Conservation (phyloP, 2,888 invertebrate genomes). For the Eupithecia abbreviata region DNA sequence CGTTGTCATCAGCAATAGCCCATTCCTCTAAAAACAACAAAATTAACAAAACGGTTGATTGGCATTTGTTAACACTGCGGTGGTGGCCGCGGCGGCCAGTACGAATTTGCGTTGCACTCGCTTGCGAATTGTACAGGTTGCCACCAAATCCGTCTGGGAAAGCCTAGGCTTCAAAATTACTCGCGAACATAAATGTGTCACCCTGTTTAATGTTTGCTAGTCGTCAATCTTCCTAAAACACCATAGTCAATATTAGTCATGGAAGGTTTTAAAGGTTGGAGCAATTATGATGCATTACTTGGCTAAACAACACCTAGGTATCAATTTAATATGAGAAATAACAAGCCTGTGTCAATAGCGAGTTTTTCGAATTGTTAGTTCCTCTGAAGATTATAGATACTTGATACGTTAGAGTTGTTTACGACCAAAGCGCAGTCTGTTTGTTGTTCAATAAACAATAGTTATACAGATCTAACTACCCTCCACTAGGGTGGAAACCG, state of each 20-base stretch:
- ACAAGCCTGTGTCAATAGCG: neutral
- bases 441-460: neutral
- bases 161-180: neutral
- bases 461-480: neutral
- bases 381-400: neutral
- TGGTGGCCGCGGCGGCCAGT: too few species aligned
- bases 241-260: neutral
- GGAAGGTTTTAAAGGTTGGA: neutral
- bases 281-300: neutral
- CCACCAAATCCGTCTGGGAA: neutral
- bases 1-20: too few species aligned
- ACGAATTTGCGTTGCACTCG: too few species aligned
- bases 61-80: too few species aligned
- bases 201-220: neutral
- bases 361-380: neutral
- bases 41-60: too few species aligned
- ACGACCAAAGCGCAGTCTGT: too few species aligned
- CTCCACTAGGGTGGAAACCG: neutral
- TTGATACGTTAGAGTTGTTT: too few species aligned
- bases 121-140: too few species aligned
- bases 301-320: neutral
- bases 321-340: neutral
- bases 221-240: conserved; percentile 10
- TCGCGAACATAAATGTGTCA: neutral
- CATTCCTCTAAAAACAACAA: too few species aligned